phyloP scores from a whole-genome alignment of 2,888 invertebrate species.

The Megamerina dolium region DNA sequence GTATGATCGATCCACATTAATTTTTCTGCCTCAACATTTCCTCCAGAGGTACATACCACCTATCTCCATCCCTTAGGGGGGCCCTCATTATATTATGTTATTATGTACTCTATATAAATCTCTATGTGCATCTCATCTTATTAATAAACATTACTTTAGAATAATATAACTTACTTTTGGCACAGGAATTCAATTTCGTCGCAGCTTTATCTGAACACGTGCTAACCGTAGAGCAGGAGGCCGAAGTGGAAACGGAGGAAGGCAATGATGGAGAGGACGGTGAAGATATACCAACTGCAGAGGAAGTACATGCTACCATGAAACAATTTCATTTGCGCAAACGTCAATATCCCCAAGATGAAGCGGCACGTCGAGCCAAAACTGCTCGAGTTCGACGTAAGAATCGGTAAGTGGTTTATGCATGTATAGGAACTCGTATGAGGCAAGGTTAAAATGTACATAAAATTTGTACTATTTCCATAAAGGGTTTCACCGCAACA shows the following conservation, averaged over 20 bases:
- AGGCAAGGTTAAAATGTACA: neutral
- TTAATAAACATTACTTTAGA: too few relatives aligned
- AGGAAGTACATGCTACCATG: conserved; percentile 48
- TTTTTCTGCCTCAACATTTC: too few relatives aligned
- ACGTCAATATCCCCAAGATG: conserved; percentile 40
- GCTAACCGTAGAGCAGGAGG: conserved; percentile 38
- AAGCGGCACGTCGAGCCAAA: conserved; percentile 38
- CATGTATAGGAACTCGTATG: too few relatives aligned
- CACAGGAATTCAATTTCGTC: conserved; percentile 38
- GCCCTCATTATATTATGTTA: too few relatives aligned
- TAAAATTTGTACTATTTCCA: neutral
- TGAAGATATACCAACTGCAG: conserved; percentile 42
- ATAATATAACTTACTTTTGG: too few relatives aligned
- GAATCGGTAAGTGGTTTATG: conserved; percentile 32
- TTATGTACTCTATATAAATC: too few relatives aligned
- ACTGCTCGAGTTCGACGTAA: conserved; percentile 39
- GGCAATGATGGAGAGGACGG: conserved; percentile 29
- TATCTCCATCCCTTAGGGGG: too few relatives aligned
- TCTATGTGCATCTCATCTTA: too few relatives aligned
- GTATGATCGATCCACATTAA: too few relatives aligned
- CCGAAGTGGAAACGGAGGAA: conserved; percentile 41
- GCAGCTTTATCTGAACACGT: conserved; percentile 36
- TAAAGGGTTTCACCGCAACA: conserved; percentile 41
- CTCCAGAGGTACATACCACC: too few relatives aligned
- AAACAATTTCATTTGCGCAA: conserved; percentile 46